phyloP scores from a whole-genome alignment of 2,113 vertebrate genomes.

The Heterochromis multidens region DNA sequence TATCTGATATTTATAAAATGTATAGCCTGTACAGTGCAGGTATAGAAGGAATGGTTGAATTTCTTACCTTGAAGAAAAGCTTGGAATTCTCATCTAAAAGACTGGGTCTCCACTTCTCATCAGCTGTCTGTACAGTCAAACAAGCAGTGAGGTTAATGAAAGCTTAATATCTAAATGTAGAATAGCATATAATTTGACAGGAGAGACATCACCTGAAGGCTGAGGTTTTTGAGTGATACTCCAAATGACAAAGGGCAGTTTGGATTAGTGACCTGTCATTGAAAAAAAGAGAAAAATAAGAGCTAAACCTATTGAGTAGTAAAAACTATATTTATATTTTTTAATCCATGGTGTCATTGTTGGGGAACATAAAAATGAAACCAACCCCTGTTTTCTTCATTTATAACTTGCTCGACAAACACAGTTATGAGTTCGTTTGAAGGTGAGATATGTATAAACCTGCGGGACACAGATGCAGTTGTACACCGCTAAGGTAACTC shows the following conservation, averaged over 20 bases:
- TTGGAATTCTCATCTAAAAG: slow-evolving; percentile 89
- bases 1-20: not conserved
- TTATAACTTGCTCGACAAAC: not conserved
- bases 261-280: slow-evolving; percentile 86
- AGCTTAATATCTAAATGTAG: not conserved
- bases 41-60: not conserved
- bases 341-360: no score
- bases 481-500: not conserved
- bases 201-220: slow-evolving; percentile 85
- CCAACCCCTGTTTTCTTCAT: not conserved
- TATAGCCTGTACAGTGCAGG: not conserved
- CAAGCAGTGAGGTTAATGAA: not conserved
- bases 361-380: not conserved
- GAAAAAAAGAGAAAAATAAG: not conserved
- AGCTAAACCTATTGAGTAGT: not conserved
- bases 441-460: not conserved
- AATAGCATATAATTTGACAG: not conserved
- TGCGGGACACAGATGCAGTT: not conserved
- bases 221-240: slow-evolving; percentile 94
- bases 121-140: slow-evolving; percentile 82
- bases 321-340: not conserved
- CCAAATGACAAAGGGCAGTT: slow-evolving; percentile 90
- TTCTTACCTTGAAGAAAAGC: slow-evolving; percentile 90
- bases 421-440: not conserved
- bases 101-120: slow-evolving; percentile 91